Base-by-base conservation (phyloP, 2,888 invertebrate species). In the Drosophila peninsularis region DNA sequence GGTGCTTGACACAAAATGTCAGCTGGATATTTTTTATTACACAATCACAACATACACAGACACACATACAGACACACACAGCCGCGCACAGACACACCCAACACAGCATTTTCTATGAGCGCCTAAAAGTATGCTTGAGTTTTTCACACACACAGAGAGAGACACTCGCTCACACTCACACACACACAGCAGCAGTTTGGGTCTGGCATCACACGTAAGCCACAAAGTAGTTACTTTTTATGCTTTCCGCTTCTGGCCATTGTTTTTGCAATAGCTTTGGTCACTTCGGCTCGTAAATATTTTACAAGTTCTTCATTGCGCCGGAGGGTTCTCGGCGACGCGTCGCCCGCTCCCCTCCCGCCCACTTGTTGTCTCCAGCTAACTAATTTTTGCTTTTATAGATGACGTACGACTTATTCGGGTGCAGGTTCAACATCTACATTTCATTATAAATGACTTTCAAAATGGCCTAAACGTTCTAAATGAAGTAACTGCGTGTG, bases 1-100 rank as follows among this genome's bases (percentile, higher is more conserved):
- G 89, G 83, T 85, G 82, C 89, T 89, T 89, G 89, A 89, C 89
- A 89, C 85, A 87, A 89, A 89, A 87, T 89, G 87, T 89, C 87
- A 87, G 85, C 85, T 88, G 87, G 85, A 87, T 81, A 89, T 83
- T 87, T 87, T 89, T 86, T 88, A 86, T 88, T 88, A 80, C 78
- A 81, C 85, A 86, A 88, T 81, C 83, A 84, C 88, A 78, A 79
- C 83, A 79, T 62, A 74, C 78, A 45, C 21, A 71, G 17, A 65
- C 62, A 60, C 53, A 49, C 58, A 63, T 60, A 42, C 41, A 50
- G 17, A 49, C 53, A 21, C 36, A 39, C 36, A 17, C 32, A 68
- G 62, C 61, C 54, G 47, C 61, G 58, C 62, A 30, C 80, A 37
- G 24, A 68, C 52, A 69, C 55, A 57, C 53, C 42, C 63, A 63